Conservation (phyloP, 2,113 vertebrate genomes). For the Chaetorhynchus papuensis region DNA sequence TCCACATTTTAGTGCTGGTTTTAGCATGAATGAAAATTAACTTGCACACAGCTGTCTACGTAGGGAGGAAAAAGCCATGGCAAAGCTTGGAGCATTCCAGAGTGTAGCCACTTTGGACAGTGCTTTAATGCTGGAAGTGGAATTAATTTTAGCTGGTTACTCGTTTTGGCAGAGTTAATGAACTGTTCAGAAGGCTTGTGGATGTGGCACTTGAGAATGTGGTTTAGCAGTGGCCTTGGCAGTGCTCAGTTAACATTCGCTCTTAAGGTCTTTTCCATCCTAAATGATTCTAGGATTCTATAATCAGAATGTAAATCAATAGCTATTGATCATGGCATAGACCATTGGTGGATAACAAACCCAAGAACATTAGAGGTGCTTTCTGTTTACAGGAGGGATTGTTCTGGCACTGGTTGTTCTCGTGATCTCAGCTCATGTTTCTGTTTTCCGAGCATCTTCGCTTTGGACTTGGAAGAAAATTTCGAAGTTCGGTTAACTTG, state of each 20-base stretch:
- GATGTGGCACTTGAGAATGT: not conserved
- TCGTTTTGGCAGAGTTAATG: not conserved
- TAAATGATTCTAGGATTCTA: accelerated
- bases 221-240: not conserved
- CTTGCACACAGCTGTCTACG: not conserved
- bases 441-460: not conserved
- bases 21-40: not conserved
- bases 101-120: not conserved
- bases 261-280: not conserved
- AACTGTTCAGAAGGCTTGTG: not conserved
- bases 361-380: not conserved
- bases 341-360: not conserved
- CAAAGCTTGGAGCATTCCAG: not conserved
- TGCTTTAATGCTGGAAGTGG: not conserved
- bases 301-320: not conserved
- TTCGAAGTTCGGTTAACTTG: not conserved
- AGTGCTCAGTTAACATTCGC: not conserved
- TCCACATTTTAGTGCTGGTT: not conserved
- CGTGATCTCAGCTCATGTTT: not conserved
- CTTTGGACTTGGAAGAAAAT: not conserved
- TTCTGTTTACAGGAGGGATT: not conserved
- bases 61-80: not conserved
- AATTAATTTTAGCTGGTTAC: not conserved
- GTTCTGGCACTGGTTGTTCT: not conserved
- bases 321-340: not conserved